Base-by-base conservation (phyloP, 2,888 invertebrate genomes). In the Melikaiella ostensackeni region DNA sequence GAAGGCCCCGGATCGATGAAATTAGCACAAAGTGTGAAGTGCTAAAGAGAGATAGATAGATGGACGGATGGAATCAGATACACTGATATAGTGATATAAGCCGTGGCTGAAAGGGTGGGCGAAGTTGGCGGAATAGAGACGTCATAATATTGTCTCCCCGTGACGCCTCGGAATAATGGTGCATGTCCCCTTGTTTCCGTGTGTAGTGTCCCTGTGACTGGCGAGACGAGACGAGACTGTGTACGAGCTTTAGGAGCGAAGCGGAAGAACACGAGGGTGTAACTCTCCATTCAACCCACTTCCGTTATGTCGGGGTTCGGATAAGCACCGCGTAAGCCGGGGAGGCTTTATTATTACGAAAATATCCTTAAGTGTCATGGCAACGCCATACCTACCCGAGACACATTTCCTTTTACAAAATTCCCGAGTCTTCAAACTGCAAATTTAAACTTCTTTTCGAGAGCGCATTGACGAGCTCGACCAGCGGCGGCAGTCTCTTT, bases 101-200 rank as follows among this genome's bases (percentile, higher is more conserved):
- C 57, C 11, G 57, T 59, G 27, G 35, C 50, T 75, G 30, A 55
- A 57, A 77, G 77, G 75, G 78, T 63, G 75, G 50, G 63, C 42
- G 61, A 73, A 77, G 59, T 77, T 74, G 66, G 30, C 86, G 86
- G 85, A 76, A 88, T 85, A 80, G 85, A 89, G 87, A 87, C 87
- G 88, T 89, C 88, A 89, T 88, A 90, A 90, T 88, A 89, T 89
- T 89, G 86, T 86, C 86, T 85, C 83, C 82, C 84, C 80, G 80
- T 84, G 86, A 88, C 86, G 87, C 86, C 86, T 85, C 83, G 82
- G 82, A 59, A 80, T 86, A 88, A 86, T 84, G 84, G 81, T 80
- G 80, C 83, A 81, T 81, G 78, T 83, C 81, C 59, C 64, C 46
- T 70, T 70, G 70, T 70, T 50, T 70, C 70, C 30, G 46, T 70